Conservation (phyloP, 92 coral and sea anemone genomes). For the Paragorgia papillata region DNA sequence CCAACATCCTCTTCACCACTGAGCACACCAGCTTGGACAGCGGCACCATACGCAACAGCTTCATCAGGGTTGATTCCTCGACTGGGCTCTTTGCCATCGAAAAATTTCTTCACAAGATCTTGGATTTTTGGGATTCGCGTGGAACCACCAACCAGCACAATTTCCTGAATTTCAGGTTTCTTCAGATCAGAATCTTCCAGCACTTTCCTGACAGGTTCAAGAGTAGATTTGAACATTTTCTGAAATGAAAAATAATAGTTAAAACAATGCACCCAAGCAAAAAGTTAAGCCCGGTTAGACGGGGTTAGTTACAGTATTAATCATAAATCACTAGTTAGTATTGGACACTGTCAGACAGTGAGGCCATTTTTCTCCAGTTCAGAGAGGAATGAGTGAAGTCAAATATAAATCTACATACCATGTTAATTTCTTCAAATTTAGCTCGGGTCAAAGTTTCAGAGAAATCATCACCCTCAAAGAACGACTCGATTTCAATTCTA, state of each 20-base stretch:
- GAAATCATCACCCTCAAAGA: slow-evolving; percentile 98
- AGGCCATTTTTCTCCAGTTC: too few relatives aligned
- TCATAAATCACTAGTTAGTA: too few relatives aligned
- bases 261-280: not conserved
- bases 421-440: slow-evolving; percentile 88
- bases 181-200: slow-evolving; percentile 84
- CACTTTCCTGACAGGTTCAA: slow-evolving; percentile 86
- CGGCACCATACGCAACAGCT: slow-evolving; percentile 99
- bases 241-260: slow-evolving; percentile 23
- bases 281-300: too few relatives aligned
- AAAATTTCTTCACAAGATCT: slow-evolving; percentile 83
- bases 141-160: slow-evolving; percentile 98
- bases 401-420: too few relatives aligned
- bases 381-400: too few relatives aligned
- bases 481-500: slow-evolving; percentile 93
- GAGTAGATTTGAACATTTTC: slow-evolving; percentile 84
- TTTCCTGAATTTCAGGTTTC: slow-evolving; percentile 87
- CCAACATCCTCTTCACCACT: slow-evolving; percentile 99
- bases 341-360: too few relatives aligned
- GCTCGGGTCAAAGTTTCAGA: slow-evolving; percentile 97
- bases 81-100: slow-evolving; percentile 95
- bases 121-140: slow-evolving; percentile 98
- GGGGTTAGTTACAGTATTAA: too few relatives aligned
- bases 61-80: slow-evolving; percentile 99
- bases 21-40: slow-evolving; percentile 98